Percentiles rank a stretch among this genome's conserved stretches.
Evolutionary conservation across 2,113 vertebrate genomes (phyloP).

Genomic region (Alethe castanea): DNA sequence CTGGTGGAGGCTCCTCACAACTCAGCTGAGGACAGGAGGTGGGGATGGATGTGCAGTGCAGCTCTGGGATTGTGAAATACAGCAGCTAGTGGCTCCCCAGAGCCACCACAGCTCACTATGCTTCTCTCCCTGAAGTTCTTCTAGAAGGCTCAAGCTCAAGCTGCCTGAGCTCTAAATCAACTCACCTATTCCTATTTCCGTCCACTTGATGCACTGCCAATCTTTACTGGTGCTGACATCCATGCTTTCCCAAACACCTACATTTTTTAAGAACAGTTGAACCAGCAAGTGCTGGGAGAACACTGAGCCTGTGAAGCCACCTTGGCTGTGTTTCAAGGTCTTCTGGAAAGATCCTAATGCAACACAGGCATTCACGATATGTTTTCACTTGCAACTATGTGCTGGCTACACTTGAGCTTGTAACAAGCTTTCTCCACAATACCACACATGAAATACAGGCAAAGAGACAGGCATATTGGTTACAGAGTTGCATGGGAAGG

Average conservation of each 20-base stretch:
- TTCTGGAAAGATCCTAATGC: constrained; percentile 48
- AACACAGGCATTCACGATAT: not conserved
- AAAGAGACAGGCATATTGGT: not conserved
- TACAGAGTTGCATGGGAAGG: not conserved
- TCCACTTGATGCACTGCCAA: not conserved
- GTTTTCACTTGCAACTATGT: constrained; percentile 16
- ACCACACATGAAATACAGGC: not conserved
- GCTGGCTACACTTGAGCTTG: not conserved
- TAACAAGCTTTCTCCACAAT: not conserved
- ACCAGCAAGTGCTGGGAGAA: not conserved
- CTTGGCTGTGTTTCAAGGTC: not conserved
- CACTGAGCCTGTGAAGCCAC: not conserved
- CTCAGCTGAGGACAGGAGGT: not conserved
- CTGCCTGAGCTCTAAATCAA: not conserved
- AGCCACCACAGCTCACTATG: not conserved
- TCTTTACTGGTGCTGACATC: constrained; percentile 19
- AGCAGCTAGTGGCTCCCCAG: not conserved
- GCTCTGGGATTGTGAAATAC: not conserved
- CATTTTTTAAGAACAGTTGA: not conserved
- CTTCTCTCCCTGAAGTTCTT: not conserved
- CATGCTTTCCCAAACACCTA: not conserved
- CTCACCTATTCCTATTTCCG: no score
- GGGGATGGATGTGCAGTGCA: not conserved
- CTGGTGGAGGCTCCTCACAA: not conserved
- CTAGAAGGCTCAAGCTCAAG: not conserved